A percentile compares a stretch with the other conserved stretches of the same genome.
Conservation (phyloP, 2,888 invertebrate species). For the Acanthosepion pharaonis region DNA sequence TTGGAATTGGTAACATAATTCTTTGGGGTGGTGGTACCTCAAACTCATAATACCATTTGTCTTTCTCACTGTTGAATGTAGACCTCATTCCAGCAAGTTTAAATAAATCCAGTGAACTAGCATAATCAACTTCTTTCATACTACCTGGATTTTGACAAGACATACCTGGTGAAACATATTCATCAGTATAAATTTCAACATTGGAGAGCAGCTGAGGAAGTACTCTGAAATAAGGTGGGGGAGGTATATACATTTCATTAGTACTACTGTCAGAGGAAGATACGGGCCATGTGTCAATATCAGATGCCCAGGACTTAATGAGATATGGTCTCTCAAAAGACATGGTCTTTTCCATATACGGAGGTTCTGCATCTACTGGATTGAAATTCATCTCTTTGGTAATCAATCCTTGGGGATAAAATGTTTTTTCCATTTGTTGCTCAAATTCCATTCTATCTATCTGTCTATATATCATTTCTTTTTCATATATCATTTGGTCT, state of each 20-base stretch:
- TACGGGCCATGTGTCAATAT: background rate
- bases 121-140: background rate
- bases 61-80: background rate
- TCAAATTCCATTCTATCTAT: background rate
- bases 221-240: background rate
- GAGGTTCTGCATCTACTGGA: background rate
- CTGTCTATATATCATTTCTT: background rate
- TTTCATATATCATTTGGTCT: background rate
- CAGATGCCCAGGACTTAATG: background rate
- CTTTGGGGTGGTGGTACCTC: conserved; percentile 2
- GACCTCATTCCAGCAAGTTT: background rate
- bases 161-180: background rate
- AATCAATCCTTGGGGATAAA: background rate
- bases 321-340: background rate
- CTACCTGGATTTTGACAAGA: background rate
- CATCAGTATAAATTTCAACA: background rate
- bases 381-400: background rate
- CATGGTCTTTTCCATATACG: background rate
- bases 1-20: background rate
- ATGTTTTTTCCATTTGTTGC: background rate
- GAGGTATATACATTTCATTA: background rate
- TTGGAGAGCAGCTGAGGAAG: background rate
- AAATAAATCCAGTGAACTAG: background rate
- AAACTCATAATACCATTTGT: background rate
- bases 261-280: background rate